Evolutionary conservation across 2,888 invertebrate genomes (phyloP), one percentile per base, ranked within the genome.

Genomic region (Nomada ferruginata): DNA sequence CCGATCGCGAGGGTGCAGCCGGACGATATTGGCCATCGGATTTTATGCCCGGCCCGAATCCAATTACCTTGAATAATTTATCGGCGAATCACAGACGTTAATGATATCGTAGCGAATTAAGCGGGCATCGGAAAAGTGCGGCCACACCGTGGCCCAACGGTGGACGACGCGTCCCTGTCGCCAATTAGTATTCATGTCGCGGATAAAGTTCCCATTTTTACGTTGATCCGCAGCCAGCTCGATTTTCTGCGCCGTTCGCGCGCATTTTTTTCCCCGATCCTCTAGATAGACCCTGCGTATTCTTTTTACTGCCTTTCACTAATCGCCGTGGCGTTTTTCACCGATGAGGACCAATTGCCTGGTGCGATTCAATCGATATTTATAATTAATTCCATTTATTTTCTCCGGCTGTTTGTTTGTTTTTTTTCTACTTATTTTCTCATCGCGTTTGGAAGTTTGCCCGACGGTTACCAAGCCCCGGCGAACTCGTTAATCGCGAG

Each of bases 1-100:
- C 47, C 44, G 65, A 20, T 29, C 26, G 44, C 69, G 44, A 20
- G 57, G 23, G 23, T 55, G 64, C 13, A 52, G 66, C 15, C 65
- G 64, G 59, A 59, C 79, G 83, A 84, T 88, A 88, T 87, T 80
- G 83, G 81, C 80, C 79, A 71, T 83, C 73, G 85, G 85, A 91
- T 90, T 90, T 91, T 88, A 89, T 86, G 87, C 86, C 69, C 73
- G 69, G 71, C 77, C 82, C 75, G 85, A 87, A 89, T 89, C 89
- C 89, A 90, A 91, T 90, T 91, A 91, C 79, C 83, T 71, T 76
- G 90, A 90, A 91, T 91, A 89, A 91, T 90, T 91, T 89, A 90
- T 90, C 80, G 90, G 52, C 83, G 87, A 90, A 90, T 90, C 90
- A 83, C 84, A 87, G 83, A 89, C 90, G 84, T 85, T 90, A 90